Evolutionary conservation across 2,797 vertebrate species (phyloP).

Genomic region (Alouatta caraya): DNA sequence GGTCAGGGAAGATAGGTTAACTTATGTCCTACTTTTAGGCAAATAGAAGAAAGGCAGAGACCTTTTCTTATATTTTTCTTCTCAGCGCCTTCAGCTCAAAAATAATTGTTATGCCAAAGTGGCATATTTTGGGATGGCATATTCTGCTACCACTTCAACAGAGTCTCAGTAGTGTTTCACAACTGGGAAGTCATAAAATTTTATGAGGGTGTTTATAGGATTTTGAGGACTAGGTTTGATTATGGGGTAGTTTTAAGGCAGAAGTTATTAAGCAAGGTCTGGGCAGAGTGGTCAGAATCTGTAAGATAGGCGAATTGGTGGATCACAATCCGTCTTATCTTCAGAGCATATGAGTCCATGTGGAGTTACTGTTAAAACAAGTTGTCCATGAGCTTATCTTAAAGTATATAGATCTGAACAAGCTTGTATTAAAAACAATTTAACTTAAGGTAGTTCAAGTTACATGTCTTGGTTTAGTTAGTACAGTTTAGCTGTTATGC

Average conservation of each 20-base stretch:
- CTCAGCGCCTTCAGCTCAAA: neutral
- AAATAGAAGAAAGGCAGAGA: neutral
- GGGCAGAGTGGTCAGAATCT: neutral
- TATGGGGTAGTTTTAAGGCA: neutral
- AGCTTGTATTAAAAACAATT: constrained; percentile 22
- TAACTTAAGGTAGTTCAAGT: constrained; percentile 7
- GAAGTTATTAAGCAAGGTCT: neutral
- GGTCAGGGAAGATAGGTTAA: neutral
- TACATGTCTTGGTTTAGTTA: neutral
- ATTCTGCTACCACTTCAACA: neutral
- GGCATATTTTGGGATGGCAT: neutral
- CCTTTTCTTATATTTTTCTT: neutral
- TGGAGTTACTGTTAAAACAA: neutral
- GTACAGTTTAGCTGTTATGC: neutral
- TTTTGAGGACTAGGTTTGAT: constrained; percentile 20
- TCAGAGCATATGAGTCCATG: neutral
- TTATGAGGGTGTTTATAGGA: neutral
- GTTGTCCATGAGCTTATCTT: neutral
- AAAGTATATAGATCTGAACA: neutral
- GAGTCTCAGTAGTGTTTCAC: neutral
- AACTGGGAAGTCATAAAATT: neutral
- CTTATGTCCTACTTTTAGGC: neutral
- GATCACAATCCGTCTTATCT: neutral
- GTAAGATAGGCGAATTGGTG: neutral
- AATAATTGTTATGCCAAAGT: neutral